phyloP scores from a whole-genome alignment of 2,797 vertebrate species.

The Microchirus variegatus region DNA sequence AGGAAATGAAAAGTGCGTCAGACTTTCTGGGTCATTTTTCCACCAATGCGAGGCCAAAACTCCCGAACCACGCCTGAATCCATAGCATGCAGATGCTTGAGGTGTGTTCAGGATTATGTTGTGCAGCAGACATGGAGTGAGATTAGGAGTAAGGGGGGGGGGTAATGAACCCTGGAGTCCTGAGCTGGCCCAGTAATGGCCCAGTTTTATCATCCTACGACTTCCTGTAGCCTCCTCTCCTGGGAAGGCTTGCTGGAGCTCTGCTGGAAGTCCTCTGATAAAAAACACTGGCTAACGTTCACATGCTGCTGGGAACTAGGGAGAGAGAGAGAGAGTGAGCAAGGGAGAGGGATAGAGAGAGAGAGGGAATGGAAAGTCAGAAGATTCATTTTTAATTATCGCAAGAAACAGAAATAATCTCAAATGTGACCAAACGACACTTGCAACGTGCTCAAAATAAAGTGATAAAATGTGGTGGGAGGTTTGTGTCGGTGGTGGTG shows the following conservation, averaged over 20 bases:
- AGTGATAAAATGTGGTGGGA: conserved; percentile 36
- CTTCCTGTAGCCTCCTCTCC: conserved; percentile 85
- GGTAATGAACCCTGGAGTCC: conserved; percentile 84
- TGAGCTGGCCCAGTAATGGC: conserved; percentile 81
- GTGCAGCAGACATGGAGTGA: conserved; percentile 66
- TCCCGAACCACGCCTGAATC: neutral
- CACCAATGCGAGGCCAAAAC: neutral
- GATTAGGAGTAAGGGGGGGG: conserved; percentile 57
- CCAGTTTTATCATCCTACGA: conserved; percentile 86
- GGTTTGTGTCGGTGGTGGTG: conserved; percentile 23
- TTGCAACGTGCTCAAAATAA: conserved; percentile 29
- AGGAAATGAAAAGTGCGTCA: neutral
- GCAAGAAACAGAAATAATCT: conserved; percentile 32
- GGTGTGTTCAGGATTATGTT: conserved; percentile 64
- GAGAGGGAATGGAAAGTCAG: conserved; percentile 2
- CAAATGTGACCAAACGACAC: conserved; percentile 15
- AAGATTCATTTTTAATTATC: conserved; percentile 14
- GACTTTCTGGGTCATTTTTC: neutral
- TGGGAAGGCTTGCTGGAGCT: conserved; percentile 77
- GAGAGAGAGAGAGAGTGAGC: conserved; percentile 28
- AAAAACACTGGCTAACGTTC: conserved; percentile 81
- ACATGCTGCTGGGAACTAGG: conserved; percentile 83
- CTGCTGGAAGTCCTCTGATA: conserved; percentile 84
- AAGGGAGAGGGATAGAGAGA: conserved; percentile 21
- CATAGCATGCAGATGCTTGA: conserved; percentile 31